Evolutionary conservation across 2,888 invertebrate species (phyloP).

Genomic region (Ophion slaviceki): DNA sequence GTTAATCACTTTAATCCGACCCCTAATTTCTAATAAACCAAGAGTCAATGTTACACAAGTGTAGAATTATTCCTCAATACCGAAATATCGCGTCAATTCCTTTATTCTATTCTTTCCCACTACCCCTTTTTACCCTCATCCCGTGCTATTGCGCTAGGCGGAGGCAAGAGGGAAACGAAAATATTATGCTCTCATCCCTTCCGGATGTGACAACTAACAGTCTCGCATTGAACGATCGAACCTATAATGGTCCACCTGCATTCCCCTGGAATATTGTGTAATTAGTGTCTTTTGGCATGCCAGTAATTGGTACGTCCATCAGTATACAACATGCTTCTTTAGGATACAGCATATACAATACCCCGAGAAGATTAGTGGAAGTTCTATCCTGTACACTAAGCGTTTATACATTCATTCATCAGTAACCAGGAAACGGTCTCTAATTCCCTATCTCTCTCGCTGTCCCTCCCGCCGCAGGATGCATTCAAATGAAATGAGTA

Average conservation of each 20-base stretch:
- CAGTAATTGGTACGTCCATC: not conserved
- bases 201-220: not conserved
- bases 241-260: not conserved
- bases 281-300: not conserved
- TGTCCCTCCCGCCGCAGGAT: not conserved
- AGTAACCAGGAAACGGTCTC: not conserved
- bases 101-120: too few species aligned
- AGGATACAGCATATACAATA: conserved; percentile 26
- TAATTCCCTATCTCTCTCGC: not conserved
- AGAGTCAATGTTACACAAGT: too few species aligned
- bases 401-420: conserved; percentile 32
- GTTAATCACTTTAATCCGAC: too few species aligned
- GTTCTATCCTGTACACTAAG: conserved; percentile 27
- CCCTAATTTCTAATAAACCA: too few species aligned
- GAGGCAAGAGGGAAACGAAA: too few species aligned
- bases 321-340: not conserved
- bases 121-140: too few species aligned
- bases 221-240: not conserved
- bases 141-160: too few species aligned
- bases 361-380: conserved; percentile 35
- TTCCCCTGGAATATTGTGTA: not conserved
- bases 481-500: conserved; percentile 33
- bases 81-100: too few species aligned
- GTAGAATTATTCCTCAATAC: too few species aligned
- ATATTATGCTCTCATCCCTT: too few species aligned